A percentile compares a stretch with the other conserved stretches of the same genome.
phyloP scores from a whole-genome alignment of 2,797 vertebrate genomes.

The Discoglossus pictus region DNA sequence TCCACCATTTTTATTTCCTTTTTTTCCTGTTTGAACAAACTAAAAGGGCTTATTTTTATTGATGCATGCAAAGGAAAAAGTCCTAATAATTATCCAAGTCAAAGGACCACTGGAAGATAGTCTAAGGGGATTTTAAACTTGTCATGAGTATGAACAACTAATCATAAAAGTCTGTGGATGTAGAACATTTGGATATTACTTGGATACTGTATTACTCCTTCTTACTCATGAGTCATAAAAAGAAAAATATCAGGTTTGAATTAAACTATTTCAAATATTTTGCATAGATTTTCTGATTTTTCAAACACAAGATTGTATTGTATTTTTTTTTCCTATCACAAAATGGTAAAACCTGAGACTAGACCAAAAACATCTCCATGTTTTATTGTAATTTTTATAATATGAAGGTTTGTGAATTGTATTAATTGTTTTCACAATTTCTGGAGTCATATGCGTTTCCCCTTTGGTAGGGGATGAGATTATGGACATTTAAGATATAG shows the following conservation, averaged over 20 bases:
- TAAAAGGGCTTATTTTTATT: conserved; percentile 10
- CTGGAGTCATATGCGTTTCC: too few relatives aligned
- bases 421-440: too few relatives aligned
- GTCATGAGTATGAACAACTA: conserved; percentile 22
- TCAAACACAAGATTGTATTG: conserved; percentile 4
- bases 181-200: conserved; percentile 29
- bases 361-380: too few relatives aligned
- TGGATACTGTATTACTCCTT: too few relatives aligned
- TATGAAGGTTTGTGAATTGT: too few relatives aligned
- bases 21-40: too few relatives aligned
- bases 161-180: conserved; percentile 32
- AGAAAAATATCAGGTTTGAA: conserved; percentile 23
- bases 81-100: conserved; percentile 24
- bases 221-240: conserved; percentile 25
- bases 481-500: too few relatives aligned
- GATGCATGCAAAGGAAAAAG: conserved; percentile 11
- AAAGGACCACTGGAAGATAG: conserved; percentile 32
- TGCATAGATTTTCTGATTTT: conserved; percentile 21
- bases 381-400: conserved; percentile 10
- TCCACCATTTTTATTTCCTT: conserved; percentile 3
- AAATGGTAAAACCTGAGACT: too few relatives aligned
- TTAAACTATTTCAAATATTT: conserved; percentile 22
- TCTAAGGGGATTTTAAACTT: conserved; percentile 30
- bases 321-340: conserved; percentile 12
- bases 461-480: too few relatives aligned